Base-by-base conservation (phyloP, 2,797 vertebrate species). In the Phaenicophaeus curvirostris region DNA sequence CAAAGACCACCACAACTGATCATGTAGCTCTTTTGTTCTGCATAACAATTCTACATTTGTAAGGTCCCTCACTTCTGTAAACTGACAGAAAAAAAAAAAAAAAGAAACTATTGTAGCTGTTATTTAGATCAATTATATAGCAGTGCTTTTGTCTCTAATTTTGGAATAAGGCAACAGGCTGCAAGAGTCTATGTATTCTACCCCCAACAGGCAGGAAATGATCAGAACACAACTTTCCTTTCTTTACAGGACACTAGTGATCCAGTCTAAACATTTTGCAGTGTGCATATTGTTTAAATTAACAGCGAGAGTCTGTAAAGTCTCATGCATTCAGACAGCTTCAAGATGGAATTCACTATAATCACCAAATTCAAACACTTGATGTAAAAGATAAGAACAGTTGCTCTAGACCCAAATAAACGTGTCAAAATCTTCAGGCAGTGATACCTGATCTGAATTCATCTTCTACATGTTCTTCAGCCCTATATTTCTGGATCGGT, bases 401-500 rank as follows among this genome's bases (percentile, higher is more conserved):
- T 46, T 54, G 8, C 33, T 77, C 10, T 61, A 16, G 5, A 50
- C 28, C 19, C 39, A 28, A 37, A 48, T 2, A 58, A 66, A 30
- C 53, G 5, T 39, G 13, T 54, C 23, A 72, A 54, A 63, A 46
- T 1, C 23, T 73, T 83, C 19, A 55, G 28, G 30, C 23, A 55
- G 41, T 39, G 21, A 28, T 48, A 39, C 15, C 28, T 55, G 41
- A 55, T 15, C 11, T 73, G 19, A 72, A 15, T 48, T 63, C 55
- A 55, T 18, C 2, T 44, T 57, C 33, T 62, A n/a, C n/a, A 13
- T 77, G 25, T 17, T 25, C 7, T 5, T 13, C 54, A n/a, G 15
- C 30, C 4, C 31, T 6, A 31, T 25, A 41, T 35, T 3, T 0
- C 24, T 33, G 20, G 11, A 58, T 48, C 1, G 2, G 24, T 25